Percentiles rank a stretch among this genome's conserved stretches.
phyloP scores from a whole-genome alignment of 1,140 invertebrate species.

The Marisa cornuarietis region DNA sequence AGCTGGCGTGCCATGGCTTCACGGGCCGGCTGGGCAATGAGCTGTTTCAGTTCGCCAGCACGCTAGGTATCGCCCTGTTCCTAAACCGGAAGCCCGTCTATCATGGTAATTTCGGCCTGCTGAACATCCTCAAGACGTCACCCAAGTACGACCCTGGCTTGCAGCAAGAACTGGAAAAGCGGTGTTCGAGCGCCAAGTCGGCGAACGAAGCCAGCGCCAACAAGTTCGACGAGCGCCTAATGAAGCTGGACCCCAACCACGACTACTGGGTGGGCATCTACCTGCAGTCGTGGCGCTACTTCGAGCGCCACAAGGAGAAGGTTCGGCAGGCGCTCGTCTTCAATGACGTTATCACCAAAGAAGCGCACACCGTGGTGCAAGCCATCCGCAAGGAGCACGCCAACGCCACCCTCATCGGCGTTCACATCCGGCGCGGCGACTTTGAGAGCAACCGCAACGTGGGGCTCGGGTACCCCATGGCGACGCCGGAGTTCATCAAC shows the following conservation, averaged over 20 bases:
- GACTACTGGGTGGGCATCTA: conserved; percentile 33
- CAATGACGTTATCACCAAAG: conserved; percentile 23
- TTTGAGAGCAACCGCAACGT: conserved; percentile 24
- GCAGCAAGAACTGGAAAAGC: background rate
- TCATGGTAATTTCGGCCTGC: conserved; percentile 15
- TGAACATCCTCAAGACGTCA: conserved; percentile 23
- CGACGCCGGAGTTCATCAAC: conserved; percentile 28
- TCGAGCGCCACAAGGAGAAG: conserved; percentile 26
- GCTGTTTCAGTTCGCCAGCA: conserved; percentile 52
- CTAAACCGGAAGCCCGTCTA: conserved; percentile 34
- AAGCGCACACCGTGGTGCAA: conserved; percentile 23
- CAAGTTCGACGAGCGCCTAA: conserved; percentile 33
- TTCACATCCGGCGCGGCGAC: conserved; percentile 51
- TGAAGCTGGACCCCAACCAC: conserved; percentile 23
- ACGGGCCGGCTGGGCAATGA: conserved; percentile 45
- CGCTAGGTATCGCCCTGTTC: conserved; percentile 31
- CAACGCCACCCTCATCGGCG: conserved; percentile 34
- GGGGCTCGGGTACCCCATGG: conserved; percentile 31
- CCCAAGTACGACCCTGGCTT: background rate
- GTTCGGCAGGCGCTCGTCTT: conserved; percentile 43
- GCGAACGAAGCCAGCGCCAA: conserved; percentile 20
- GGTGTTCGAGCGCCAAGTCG: background rate
- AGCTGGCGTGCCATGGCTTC: conserved; percentile 32
- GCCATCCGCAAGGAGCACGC: conserved; percentile 12
- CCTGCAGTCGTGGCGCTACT: conserved; percentile 53